Conservation (phyloP, 2,888 invertebrate species). For the Psylliodes chrysocephalus region DNA sequence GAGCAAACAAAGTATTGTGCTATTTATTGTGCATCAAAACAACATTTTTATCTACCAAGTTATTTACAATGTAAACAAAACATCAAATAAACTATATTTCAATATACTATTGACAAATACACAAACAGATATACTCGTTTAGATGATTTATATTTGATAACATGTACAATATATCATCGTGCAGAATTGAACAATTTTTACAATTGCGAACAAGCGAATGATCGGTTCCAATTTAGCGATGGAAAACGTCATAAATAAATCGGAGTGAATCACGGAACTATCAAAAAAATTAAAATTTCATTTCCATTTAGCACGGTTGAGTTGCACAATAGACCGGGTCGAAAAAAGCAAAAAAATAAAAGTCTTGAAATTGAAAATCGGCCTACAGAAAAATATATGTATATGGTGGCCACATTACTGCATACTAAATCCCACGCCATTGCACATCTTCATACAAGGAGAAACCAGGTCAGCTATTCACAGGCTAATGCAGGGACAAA, state of each 20-base stretch:
- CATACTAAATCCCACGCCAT: no score
- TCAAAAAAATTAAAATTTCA: neutral
- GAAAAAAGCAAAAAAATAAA: no score
- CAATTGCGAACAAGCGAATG: conserved; percentile 1
- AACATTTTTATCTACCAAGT: neutral
- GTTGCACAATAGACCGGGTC: no score
- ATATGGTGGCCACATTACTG: no score
- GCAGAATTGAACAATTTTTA: neutral
- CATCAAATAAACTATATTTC: conserved; percentile 10
- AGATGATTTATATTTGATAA: conserved; percentile 1
- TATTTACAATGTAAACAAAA: neutral
- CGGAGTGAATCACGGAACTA: neutral
- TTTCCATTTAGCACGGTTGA: neutral
- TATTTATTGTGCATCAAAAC: neutral
- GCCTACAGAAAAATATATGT: no score
- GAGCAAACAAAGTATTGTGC: neutral
- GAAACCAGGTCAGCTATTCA: no score
- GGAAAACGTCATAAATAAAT: neutral
- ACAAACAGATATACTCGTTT: conserved; percentile 3
- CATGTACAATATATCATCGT: neutral
- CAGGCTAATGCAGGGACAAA: no score
- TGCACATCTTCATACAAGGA: no score
- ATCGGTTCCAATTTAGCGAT: neutral
- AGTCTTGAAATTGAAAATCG: no score
- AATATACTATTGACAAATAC: conserved; percentile 16